Conservation (phyloP, 2,797 vertebrate species). For the Eurystomus glaucurus region DNA sequence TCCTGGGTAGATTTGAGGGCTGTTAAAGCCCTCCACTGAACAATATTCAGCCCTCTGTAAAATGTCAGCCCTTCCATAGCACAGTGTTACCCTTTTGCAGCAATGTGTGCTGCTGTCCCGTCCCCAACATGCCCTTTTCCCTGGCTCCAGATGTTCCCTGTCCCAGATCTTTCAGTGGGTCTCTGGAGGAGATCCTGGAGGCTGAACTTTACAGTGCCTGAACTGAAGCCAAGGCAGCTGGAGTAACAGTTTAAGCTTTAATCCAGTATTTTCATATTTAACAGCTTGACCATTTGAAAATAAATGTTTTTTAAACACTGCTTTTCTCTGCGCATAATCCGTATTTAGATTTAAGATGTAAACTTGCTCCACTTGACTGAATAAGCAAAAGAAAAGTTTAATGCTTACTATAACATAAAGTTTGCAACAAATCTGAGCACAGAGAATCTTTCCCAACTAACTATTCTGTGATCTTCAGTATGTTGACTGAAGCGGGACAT, state of each 20-base stretch:
- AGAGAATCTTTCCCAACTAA: not conserved
- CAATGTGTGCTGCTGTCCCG: not conserved
- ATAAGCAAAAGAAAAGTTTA: not conserved
- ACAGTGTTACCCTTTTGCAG: not conserved
- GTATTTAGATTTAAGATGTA: not conserved
- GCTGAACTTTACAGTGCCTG: not conserved
- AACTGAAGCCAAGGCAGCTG: conserved; percentile 8
- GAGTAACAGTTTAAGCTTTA: conserved; percentile 11
- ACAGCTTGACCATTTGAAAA: not conserved
- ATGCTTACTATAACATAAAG: not conserved
- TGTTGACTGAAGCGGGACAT: not conserved
- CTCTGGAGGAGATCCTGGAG: not conserved
- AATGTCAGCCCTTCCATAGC: not conserved
- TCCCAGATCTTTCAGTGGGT: not conserved
- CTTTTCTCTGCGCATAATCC: not conserved
- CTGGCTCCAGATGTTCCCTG: not conserved
- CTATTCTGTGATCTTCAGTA: not conserved
- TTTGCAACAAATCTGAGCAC: not conserved
- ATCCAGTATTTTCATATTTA: conserved; percentile 1
- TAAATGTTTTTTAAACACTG: not conserved
- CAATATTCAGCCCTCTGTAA: not conserved
- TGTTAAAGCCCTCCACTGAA: not conserved
- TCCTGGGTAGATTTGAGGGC: not conserved
- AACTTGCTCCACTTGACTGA: not conserved
- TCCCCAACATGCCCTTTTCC: not conserved